A percentile compares a stretch with the other conserved stretches of the same genome.
Evolutionary conservation across 2,113 vertebrate species (phyloP).

Genomic region (Himantopus leucocephalus): DNA sequence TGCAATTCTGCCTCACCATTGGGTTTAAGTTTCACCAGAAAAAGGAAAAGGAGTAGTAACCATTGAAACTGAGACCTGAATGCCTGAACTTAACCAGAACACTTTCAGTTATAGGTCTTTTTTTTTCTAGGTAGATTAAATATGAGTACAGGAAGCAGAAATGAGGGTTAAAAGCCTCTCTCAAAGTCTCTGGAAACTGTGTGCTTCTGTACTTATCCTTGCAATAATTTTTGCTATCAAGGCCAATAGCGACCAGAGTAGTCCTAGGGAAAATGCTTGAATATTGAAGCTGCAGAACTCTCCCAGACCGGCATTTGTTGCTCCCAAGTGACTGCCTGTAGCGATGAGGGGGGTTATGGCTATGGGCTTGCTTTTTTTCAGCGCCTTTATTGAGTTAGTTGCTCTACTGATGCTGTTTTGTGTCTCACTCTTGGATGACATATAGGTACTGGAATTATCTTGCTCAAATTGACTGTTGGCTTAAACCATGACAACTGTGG

Average conservation of each 20-base stretch:
- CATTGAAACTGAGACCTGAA: background rate
- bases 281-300: background rate
- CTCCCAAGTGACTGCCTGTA: background rate
- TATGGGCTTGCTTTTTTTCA: background rate
- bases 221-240: background rate
- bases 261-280: background rate
- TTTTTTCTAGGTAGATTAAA: background rate
- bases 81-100: background rate
- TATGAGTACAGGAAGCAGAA: background rate
- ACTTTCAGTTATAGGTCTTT: background rate
- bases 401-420: background rate
- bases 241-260: background rate
- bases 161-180: background rate
- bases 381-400: background rate
- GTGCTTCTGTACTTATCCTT: background rate
- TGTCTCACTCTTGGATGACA: background rate
- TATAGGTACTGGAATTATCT: background rate
- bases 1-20: background rate
- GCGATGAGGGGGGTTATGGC: background rate
- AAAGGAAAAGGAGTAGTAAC: background rate
- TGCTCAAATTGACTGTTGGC: background rate
- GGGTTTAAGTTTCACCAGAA: background rate
- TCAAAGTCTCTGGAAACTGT: background rate
- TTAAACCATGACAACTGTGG: background rate
- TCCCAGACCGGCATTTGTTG: background rate